A percentile compares a stretch with the other conserved stretches of the same genome.
phyloP scores from a whole-genome alignment of 2,797 vertebrate species.

The Pseudotriccus pelzelni region DNA sequence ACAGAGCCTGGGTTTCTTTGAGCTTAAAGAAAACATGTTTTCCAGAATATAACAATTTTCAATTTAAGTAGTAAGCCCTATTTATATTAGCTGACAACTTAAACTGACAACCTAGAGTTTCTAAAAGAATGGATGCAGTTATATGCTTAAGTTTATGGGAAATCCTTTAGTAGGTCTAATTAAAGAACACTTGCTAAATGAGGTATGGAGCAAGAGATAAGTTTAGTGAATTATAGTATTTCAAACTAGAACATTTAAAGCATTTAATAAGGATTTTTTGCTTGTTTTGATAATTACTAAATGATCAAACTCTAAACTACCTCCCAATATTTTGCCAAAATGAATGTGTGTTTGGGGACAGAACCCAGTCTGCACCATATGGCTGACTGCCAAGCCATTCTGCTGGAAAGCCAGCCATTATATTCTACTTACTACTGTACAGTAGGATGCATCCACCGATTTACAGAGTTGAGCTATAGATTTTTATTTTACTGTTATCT shows the following conservation, averaged over 20 bases:
- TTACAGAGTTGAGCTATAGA: background rate
- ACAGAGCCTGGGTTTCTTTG: background rate
- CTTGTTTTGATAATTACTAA: background rate
- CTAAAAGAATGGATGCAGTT: background rate
- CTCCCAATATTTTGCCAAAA: background rate
- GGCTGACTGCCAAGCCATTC: background rate
- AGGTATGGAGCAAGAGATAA: background rate
- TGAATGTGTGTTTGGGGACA: background rate
- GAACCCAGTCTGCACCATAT: background rate
- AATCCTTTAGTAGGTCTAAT: background rate
- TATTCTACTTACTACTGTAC: background rate
- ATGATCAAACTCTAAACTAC: background rate
- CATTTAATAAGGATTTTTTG: background rate
- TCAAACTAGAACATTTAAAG: background rate
- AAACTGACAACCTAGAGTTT: background rate
- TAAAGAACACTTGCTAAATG: background rate
- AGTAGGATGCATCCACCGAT: background rate
- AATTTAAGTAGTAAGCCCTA: background rate
- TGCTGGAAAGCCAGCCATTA: background rate
- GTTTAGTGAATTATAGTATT: background rate
- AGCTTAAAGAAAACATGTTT: background rate
- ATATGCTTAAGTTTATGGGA: background rate
- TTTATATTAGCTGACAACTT: background rate
- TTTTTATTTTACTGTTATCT: background rate
- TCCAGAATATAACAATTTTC: background rate